Percentiles rank a stretch among this genome's conserved stretches.
phyloP scores from a whole-genome alignment of 1,140 invertebrate genomes.

The Maniola jurtina region DNA sequence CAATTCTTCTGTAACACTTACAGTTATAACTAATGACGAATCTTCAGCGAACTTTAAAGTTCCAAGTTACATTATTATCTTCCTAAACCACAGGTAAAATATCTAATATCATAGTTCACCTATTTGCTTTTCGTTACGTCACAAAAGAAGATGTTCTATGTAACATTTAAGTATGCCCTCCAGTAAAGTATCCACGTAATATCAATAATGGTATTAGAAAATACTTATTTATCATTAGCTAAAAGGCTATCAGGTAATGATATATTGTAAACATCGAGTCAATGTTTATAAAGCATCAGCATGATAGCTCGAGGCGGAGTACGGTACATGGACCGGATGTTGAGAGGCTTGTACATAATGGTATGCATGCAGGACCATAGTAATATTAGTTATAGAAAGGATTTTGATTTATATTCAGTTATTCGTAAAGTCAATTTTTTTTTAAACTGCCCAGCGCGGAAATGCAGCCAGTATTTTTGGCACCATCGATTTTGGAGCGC shows the following conservation, averaged over 20 bases:
- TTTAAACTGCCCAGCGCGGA: too few species aligned
- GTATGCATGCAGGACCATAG: slow-evolving; percentile 1
- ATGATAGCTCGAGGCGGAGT: slow-evolving; percentile 26
- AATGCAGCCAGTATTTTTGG: too few species aligned
- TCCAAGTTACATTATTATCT: too few species aligned
- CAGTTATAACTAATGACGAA: too few species aligned
- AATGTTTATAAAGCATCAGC: slow-evolving; percentile 22
- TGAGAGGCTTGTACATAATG: slow-evolving; percentile 19
- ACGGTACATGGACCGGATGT: slow-evolving; percentile 25
- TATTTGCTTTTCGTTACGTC: not conserved
- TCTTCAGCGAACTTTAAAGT: too few species aligned
- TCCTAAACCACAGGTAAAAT: too few species aligned
- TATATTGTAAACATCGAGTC: slow-evolving; percentile 26
- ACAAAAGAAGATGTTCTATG: not conserved
- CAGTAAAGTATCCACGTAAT: slow-evolving; percentile 10
- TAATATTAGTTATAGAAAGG: not conserved
- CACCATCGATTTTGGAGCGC: too few species aligned
- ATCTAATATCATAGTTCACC: not conserved
- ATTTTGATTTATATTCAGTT: too few species aligned
- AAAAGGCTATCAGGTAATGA: slow-evolving; percentile 37
- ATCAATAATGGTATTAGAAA: slow-evolving; percentile 18
- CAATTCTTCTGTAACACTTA: not conserved
- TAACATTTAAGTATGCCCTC: not conserved
- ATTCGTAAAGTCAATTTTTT: too few species aligned
- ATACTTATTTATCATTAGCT: slow-evolving; percentile 29